phyloP scores from a whole-genome alignment of 2,888 invertebrate species.

The Caenorhabditis sulstoni region DNA sequence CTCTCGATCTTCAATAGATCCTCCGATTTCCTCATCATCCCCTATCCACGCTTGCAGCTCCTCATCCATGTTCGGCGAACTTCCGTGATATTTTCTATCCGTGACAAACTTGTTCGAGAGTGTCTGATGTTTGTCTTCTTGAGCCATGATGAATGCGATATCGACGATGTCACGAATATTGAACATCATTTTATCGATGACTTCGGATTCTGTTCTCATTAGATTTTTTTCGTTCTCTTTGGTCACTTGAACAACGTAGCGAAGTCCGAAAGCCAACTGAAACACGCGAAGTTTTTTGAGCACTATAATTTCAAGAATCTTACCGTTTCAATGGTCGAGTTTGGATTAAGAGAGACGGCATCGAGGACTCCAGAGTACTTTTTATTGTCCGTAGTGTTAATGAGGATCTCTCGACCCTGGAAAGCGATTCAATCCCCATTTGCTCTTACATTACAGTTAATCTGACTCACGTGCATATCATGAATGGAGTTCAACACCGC shows the following conservation, averaged over 20 bases:
- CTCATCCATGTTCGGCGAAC: slow-evolving; percentile 41
- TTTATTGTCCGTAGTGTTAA: slow-evolving; percentile 41
- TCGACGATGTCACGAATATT: slow-evolving; percentile 57
- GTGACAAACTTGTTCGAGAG: slow-evolving; percentile 62
- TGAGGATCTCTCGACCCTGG: slow-evolving; percentile 35
- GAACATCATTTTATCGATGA: slow-evolving; percentile 61
- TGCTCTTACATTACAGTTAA: background rate
- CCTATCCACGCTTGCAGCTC: slow-evolving; percentile 62
- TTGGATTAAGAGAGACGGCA: slow-evolving; percentile 1
- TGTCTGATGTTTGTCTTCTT: slow-evolving; percentile 47
- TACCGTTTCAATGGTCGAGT: background rate
- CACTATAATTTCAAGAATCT: background rate
- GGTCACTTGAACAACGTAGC: slow-evolving; percentile 53
- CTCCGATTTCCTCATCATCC: slow-evolving; percentile 54
- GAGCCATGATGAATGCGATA: slow-evolving; percentile 36
- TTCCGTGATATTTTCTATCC: slow-evolving; percentile 64
- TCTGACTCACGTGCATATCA: slow-evolving; percentile 27
- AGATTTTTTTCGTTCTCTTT: slow-evolving; percentile 57
- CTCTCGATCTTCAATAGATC: slow-evolving; percentile 45
- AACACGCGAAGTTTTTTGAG: background rate
- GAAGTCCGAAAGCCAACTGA: slow-evolving; percentile 52
- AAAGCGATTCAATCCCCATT: too few relatives aligned
- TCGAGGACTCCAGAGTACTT: slow-evolving; percentile 43
- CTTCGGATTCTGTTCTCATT: slow-evolving; percentile 54
- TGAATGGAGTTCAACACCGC: slow-evolving; percentile 28